Evolutionary conservation across 2,797 vertebrate genomes (phyloP).

Genomic region (Crenuchus spilurus): DNA sequence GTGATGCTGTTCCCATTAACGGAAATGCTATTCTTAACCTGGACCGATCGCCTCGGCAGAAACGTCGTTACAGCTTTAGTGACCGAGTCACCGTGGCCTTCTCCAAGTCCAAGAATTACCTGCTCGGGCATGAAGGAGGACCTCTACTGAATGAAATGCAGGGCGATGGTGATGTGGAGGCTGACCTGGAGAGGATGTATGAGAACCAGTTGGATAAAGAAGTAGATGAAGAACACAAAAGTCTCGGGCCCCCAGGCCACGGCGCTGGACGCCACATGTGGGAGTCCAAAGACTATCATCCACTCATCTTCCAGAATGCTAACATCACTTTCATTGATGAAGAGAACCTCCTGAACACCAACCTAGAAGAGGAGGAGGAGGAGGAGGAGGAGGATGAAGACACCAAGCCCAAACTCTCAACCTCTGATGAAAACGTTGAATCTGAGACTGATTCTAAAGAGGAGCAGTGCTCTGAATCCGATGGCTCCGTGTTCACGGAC

Average conservation of each 20-base stretch:
- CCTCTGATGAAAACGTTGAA: conserved; percentile 79
- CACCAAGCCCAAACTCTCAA: conserved; percentile 73
- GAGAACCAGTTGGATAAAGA: conserved; percentile 95
- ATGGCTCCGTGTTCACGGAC: conserved; percentile 87
- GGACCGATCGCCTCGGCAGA: conserved; percentile 78
- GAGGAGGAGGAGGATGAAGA: conserved; percentile 66
- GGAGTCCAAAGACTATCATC: conserved; percentile 87
- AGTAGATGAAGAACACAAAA: conserved; percentile 75
- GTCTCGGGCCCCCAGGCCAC: conserved; percentile 37
- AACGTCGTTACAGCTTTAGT: conserved; percentile 80
- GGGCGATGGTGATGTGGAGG: conserved; percentile 71
- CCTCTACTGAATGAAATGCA: conserved; percentile 79
- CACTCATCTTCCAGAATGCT: conserved; percentile 85
- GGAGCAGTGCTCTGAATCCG: conserved; percentile 85
- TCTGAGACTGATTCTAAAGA: conserved; percentile 82
- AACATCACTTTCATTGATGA: conserved; percentile 89
- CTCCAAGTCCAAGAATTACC: conserved; percentile 87
- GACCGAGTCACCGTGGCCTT: conserved; percentile 87
- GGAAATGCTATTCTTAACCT: conserved; percentile 81
- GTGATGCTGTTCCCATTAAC: conserved; percentile 61
- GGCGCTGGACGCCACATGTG: conserved; percentile 71
- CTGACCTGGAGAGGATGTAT: conserved; percentile 68
- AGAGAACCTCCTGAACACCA: conserved; percentile 77
- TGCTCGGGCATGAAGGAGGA: conserved; percentile 83
- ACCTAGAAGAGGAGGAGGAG: conserved; percentile 66